These are phyloP conservation scores for Anthoscopus minutus DNA, from an alignment of 2,113 vertebrate species.

Conservation along the genomic window DNA sequence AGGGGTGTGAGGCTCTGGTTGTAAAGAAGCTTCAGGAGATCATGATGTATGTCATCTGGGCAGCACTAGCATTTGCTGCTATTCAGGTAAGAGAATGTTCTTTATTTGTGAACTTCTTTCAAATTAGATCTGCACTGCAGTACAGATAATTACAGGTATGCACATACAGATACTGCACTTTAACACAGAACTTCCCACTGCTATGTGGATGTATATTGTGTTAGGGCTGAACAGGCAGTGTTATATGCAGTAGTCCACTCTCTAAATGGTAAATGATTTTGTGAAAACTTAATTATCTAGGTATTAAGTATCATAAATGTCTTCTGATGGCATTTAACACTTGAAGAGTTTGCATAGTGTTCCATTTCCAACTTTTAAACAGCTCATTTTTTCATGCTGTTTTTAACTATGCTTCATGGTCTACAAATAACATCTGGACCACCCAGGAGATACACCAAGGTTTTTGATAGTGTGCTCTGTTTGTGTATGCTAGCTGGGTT, in stretches of 20 bases:
- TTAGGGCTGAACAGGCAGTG: background rate
- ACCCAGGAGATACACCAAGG: background rate
- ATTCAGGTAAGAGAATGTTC: constrained; percentile 82
- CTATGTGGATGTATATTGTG: background rate
- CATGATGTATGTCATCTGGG: constrained; percentile 99
- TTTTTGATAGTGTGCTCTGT: background rate
- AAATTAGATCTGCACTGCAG: background rate
- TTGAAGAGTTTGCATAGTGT: background rate
- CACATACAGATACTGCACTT: background rate
- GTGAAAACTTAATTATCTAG: background rate
- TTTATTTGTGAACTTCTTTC: background rate
- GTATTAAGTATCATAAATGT: background rate
- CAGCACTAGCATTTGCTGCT: constrained; percentile 89
- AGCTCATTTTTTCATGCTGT: background rate
- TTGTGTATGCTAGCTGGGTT: background rate
- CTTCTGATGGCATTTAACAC: background rate
- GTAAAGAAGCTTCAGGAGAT: constrained; percentile 97
- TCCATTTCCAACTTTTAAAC: background rate
- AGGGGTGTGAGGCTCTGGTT: constrained; percentile 94
- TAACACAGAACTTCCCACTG: background rate
- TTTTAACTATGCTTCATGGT: background rate
- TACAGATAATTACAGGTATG: background rate
- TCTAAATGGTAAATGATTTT: background rate
- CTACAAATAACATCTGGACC: background rate
- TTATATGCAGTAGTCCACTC: background rate